phyloP scores from a whole-genome alignment of 37 sponge, comb jelly and placozoan species.

The Hexactinellida sp. region DNA sequence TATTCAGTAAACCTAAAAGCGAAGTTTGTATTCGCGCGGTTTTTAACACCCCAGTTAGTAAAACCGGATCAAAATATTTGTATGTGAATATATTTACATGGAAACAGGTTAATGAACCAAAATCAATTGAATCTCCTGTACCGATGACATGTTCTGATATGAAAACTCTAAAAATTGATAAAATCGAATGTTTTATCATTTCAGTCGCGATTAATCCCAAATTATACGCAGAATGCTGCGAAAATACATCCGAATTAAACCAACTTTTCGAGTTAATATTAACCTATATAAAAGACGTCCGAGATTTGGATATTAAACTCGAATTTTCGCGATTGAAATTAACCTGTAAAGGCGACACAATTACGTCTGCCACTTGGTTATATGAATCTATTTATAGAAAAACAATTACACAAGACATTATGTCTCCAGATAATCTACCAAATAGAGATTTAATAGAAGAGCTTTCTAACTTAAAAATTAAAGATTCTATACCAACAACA shows the following conservation, averaged over 20 bases:
- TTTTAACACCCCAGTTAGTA: not conserved
- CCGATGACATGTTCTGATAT: not conserved
- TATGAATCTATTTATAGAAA: not conserved
- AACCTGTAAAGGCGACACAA: not conserved
- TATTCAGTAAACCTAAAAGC: not conserved
- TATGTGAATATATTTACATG: conserved; percentile 4
- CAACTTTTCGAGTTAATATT: not conserved
- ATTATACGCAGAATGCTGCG: not conserved
- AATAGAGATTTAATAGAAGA: not conserved
- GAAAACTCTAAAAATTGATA: not conserved
- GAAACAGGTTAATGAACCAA: not conserved
- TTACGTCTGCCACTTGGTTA: not conserved
- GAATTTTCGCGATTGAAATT: not conserved
- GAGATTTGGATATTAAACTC: not conserved
- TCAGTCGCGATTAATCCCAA: not conserved
- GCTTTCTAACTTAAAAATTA: not conserved
- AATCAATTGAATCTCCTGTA: not conserved
- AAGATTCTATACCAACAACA: not conserved
- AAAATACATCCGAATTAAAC: not conserved
- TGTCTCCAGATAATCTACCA: not conserved
- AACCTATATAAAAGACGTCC: not conserved
- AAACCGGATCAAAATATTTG: not conserved
- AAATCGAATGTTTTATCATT: not conserved
- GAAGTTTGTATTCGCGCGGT: not conserved
- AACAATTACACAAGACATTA: not conserved